Base-by-base conservation (phyloP, 2,888 invertebrate species). In the Eupithecia dodoneata region DNA sequence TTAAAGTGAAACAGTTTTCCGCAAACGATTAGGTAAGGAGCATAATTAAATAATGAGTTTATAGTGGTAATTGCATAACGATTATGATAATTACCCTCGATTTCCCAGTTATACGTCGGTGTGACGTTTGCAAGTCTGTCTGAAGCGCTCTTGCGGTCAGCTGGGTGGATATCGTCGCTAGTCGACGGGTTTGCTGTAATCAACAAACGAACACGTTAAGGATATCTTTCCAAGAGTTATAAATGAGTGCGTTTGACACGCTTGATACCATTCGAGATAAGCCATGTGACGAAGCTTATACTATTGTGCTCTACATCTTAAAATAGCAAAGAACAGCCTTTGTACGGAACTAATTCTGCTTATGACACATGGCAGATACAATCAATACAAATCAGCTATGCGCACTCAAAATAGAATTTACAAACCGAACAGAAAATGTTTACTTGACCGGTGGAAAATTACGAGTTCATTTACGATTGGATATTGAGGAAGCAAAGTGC, bases 211-310 rank as follows among this genome's bases (percentile, higher is more conserved):
- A 55, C 42, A 67, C 59, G n/a, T 69, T 73, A 80, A 66, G 76
- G 73, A 77, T 52, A 52, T 78, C 76, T 78, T 77, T 77, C 30
- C 42, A 72, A 73, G 73, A 70, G 78, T 81, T 80, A 87, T 91
- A 90, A 91, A 90, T 88, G 87, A 85, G 84, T 89, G 87, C 89
- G 89, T 89, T 92, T 89, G 87, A 92, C 90, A 90, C 83, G 85
- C 76, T 81, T 84, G 93, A 94, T 93, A 93, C 93, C 89, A 85
- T 77, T 79, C 83, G 80, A 86, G 92, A 93, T 93, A 92, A 93
- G 89, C 86, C 79, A 77, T 80, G 83, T 82, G 76, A 79, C 79
- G 81, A 83, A 83, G 84, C 81, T 85, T 85, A 84, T 65, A 71
- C 67, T 81, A 85, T 83, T 83, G 82, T 79, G 79, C 74, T 84